A percentile compares a stretch with the other conserved stretches of the same genome.
phyloP scores from a whole-genome alignment of 1,140 invertebrate species.

The Geopemphigus sp. region DNA sequence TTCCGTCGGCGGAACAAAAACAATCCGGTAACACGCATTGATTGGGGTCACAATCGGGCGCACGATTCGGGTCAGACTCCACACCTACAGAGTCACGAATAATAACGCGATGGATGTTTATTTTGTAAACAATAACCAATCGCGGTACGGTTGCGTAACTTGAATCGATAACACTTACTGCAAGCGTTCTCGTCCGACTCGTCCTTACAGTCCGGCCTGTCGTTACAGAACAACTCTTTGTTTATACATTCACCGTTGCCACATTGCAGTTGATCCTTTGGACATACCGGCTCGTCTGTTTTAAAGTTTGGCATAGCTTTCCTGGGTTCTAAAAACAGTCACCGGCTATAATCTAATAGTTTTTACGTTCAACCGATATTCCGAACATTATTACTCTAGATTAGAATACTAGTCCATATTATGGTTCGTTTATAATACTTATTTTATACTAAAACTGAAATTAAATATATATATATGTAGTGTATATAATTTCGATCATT shows the following conservation, averaged over 20 bases:
- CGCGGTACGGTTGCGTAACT: not conserved
- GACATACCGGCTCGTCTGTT: conserved; percentile 86
- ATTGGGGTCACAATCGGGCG: conserved; percentile 82
- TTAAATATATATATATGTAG: too few species aligned
- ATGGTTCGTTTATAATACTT: too few species aligned
- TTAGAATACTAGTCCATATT: too few species aligned
- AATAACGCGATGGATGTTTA: conserved; percentile 43
- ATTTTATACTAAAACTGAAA: too few species aligned
- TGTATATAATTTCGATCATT: too few species aligned
- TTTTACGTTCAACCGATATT: not conserved
- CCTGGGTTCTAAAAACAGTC: conserved; percentile 71
- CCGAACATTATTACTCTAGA: not conserved
- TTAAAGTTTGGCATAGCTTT: conserved; percentile 83
- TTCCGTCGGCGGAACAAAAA: conserved; percentile 90
- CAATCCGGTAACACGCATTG: conserved; percentile 88
- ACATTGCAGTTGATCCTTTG: conserved; percentile 82
- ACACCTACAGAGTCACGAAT: conserved; percentile 66
- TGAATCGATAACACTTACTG: conserved; percentile 66
- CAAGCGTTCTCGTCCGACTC: conserved; percentile 94
- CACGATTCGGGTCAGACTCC: conserved; percentile 82
- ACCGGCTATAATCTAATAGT: not conserved
- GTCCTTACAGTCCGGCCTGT: conserved; percentile 87
- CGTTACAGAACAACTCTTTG: conserved; percentile 89
- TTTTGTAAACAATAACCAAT: conserved; percentile 22
- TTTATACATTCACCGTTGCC: conserved; percentile 87